Percentiles rank a stretch among this genome's conserved stretches.
Evolutionary conservation across 37 sponge, comb jelly and placozoan genomes (phyloP).

Genomic region (Mnemiopsis leidyi): DNA sequence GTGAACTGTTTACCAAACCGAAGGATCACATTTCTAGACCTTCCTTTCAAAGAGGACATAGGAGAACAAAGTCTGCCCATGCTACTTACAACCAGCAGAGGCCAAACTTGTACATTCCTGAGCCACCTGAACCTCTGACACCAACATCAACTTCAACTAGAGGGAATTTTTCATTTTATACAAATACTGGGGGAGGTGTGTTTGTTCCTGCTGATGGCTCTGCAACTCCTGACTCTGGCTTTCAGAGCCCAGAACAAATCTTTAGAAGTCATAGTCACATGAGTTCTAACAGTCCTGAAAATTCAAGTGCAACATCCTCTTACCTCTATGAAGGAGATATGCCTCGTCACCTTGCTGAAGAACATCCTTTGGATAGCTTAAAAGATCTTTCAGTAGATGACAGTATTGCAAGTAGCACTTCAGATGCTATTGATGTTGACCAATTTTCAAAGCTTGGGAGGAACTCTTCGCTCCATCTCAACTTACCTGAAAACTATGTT

Average conservation of each 20-base stretch:
- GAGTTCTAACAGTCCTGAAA: background rate
- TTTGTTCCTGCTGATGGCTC: slow-evolving; percentile 8
- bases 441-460: background rate
- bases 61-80: background rate
- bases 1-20: background rate
- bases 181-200: background rate
- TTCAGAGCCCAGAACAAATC: slow-evolving; percentile 14
- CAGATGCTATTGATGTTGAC: background rate
- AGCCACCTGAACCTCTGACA: background rate
- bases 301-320: background rate
- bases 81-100: background rate
- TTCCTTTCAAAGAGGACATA: background rate
- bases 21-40: background rate
- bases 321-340: background rate
- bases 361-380: background rate
- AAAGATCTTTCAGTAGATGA: background rate
- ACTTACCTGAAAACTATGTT: background rate
- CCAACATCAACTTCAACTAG: background rate
- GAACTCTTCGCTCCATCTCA: background rate
- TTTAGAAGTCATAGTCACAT: background rate
- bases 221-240: slow-evolving; percentile 5
- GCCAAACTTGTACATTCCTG: background rate
- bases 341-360: slow-evolving; percentile 11
- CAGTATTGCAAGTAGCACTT: background rate
- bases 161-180: background rate